Evolutionary conservation across 2,113 vertebrate genomes (phyloP).

Genomic region (Nannobrachium achirus): DNA sequence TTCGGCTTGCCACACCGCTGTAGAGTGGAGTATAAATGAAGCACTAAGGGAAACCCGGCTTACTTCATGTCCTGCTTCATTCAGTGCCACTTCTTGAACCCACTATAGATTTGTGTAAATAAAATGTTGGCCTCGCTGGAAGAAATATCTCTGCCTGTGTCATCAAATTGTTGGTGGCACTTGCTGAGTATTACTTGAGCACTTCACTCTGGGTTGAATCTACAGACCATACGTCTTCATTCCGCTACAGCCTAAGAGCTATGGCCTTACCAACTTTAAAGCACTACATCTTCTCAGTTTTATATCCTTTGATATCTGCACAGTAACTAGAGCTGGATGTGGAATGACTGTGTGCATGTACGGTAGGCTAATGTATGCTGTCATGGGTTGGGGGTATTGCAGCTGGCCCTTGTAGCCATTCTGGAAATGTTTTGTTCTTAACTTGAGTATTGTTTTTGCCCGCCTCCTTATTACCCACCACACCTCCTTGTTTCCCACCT

Average conservation of each 20-base stretch:
- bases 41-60: conserved; percentile 35
- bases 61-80: conserved; percentile 31
- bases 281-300: neutral
- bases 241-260: neutral
- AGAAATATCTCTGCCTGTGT: conserved; percentile 3
- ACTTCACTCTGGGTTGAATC: neutral
- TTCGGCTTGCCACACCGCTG: no score
- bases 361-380: no score
- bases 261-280: neutral
- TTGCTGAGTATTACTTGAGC: neutral
- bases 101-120: conserved; percentile 21
- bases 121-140: conserved; percentile 28
- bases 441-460: no score
- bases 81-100: conserved; percentile 49
- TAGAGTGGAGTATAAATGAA: no score
- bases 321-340: no score
- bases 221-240: neutral
- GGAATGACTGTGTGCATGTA: conserved; percentile 17
- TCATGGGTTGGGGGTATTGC: no score
- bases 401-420: no score
- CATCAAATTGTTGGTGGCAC: neutral
- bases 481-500: no score
- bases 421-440: no score
- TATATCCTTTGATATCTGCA: neutral
- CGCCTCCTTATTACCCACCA: no score